Base-by-base conservation (phyloP, 2,113 vertebrate genomes). In the Plecturocebus donacophilus region DNA sequence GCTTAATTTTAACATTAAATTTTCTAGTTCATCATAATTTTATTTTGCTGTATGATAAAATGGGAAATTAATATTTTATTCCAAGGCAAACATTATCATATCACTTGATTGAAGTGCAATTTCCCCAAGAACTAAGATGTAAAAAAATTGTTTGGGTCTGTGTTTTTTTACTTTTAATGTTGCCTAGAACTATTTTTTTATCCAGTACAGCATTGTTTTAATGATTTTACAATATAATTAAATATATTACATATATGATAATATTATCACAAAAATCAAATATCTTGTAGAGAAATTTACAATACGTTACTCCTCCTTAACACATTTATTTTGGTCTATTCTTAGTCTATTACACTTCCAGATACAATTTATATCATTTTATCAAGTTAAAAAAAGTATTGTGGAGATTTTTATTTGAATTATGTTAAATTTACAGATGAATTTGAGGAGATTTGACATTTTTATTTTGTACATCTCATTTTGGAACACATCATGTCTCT, bases 11-110 rank as follows among this genome's bases (percentile, higher is more conserved):
- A 73, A 82, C 5, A 40, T 56, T 92, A 16, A 91, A 32, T 32
- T 92, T 95, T 83, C 38, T 94, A 90, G 45, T 86, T 82, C n/a
- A 45, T n/a, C 11, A 52, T 16, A 52, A 40, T 58, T 91, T 88
- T 96, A 89, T 90, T 82, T 64, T 52, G 5, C 17, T 85, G 0
- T 56, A 16, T 88, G n/a, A 13, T 64, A 61, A 54, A 82, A n/a
- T 85, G 19, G 13, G 7, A 12, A 56, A 75, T 45, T 79, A 80
- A 30, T 35, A 56, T 89, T 89, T 81, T 8, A 61, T 58, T 61
- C 68, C 66, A 94, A 71, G 13, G 9, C 23, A 85, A 81, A 77
- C 52, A 20, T 54, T 66, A 32, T 56, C 27, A 38, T 27, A 42
- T 66, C 49, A 79, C 25, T 71, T 93, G 94, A 77, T 58, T 71